Percentiles rank a stretch among this genome's conserved stretches.
Conservation (phyloP, 2,888 invertebrate genomes). For the Sylvicola fuscatus region DNA sequence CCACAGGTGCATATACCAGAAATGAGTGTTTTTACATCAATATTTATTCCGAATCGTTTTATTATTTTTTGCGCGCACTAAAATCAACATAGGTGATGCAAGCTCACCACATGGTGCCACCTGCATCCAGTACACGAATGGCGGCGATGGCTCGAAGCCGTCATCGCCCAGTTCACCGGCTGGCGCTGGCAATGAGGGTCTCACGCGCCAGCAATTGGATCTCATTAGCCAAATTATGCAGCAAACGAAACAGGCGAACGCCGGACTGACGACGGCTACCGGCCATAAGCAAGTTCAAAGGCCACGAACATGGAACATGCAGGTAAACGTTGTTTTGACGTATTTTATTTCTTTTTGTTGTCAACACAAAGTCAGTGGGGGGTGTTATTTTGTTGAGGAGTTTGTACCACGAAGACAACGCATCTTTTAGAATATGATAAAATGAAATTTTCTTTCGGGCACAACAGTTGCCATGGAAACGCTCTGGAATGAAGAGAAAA, state of each 20-base stretch:
- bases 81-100: constrained; percentile 28
- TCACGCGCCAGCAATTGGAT: constrained; percentile 52
- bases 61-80: too few species aligned
- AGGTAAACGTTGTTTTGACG: constrained; percentile 16
- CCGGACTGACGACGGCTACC: constrained; percentile 22
- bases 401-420: too few species aligned
- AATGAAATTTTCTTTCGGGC: too few species aligned
- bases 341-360: too few species aligned
- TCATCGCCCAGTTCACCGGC: constrained; percentile 26
- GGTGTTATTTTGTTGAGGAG: too few species aligned
- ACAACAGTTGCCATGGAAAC: too few species aligned
- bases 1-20: too few species aligned
- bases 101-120: constrained; percentile 37
- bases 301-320: constrained; percentile 34
- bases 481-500: too few species aligned
- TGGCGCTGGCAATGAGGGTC: constrained; percentile 34
- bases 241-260: constrained; percentile 43
- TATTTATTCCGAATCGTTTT: too few species aligned
- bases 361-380: too few species aligned
- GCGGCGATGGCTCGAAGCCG: constrained; percentile 27
- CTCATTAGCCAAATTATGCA: constrained; percentile 60
- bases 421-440: too few species aligned
- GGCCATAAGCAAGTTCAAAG: constrained; percentile 20
- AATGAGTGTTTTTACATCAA: too few species aligned
- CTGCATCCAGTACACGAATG: constrained; percentile 34